A percentile compares a stretch with the other conserved stretches of the same genome.
These are phyloP conservation scores for Aelia acuminata DNA, from an alignment of 2,888 invertebrate genomes.

Conservation along the genomic window DNA sequence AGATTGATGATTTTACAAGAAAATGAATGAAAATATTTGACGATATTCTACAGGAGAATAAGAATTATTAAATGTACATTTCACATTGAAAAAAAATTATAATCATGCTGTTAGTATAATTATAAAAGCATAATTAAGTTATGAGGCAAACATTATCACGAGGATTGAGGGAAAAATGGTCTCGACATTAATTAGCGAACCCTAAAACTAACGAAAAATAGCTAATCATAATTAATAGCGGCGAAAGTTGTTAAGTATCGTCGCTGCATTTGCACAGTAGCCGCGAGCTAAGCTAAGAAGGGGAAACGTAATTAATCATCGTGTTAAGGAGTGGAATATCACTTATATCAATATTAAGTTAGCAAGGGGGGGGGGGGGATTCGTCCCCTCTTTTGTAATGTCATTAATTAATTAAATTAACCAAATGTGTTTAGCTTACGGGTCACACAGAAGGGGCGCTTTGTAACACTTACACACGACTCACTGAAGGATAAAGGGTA, in stretches of 20 bases:
- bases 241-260: background rate
- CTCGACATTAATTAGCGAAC: background rate
- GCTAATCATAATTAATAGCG: background rate
- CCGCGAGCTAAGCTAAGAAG: background rate
- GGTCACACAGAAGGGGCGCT: background rate
- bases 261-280: background rate
- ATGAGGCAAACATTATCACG: too few species aligned
- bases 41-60: too few species aligned
- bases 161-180: too few species aligned
- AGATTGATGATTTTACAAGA: too few species aligned
- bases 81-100: too few species aligned
- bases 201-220: background rate
- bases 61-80: too few species aligned
- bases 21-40: too few species aligned
- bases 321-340: slow-evolving; percentile 1
- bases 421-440: slow-evolving; percentile 22
- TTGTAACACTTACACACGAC: background rate
- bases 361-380: background rate
- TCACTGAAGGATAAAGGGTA: background rate
- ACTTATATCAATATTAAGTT: slow-evolving; percentile 38
- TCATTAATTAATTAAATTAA: slow-evolving; percentile 28
- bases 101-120: too few species aligned
- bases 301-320: slow-evolving; percentile 3
- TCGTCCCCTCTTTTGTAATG: background rate
- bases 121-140: too few species aligned